These are phyloP conservation scores for Rhagoletis zephyria DNA, from an alignment of 1,140 invertebrate genomes.

Conservation along the genomic window DNA sequence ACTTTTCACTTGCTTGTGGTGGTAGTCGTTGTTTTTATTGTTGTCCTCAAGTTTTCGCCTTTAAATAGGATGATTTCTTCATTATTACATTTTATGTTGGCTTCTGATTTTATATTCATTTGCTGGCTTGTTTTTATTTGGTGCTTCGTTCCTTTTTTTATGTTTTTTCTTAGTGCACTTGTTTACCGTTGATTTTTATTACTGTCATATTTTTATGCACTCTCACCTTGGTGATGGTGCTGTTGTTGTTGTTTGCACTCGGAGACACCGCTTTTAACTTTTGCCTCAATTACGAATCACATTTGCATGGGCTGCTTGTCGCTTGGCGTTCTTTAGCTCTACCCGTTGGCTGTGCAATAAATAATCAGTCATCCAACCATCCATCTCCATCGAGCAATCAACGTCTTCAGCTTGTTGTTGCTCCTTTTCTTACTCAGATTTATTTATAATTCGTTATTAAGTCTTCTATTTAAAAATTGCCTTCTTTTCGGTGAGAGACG, in stretches of 20 bases:
- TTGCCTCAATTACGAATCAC: slow-evolving; percentile 24
- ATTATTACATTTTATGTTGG: neutral
- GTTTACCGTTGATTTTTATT: slow-evolving; percentile 43
- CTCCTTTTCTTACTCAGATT: neutral
- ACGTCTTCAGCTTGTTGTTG: neutral
- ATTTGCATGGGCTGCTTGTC: neutral
- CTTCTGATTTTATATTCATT: slow-evolving; percentile 10
- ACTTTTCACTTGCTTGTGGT: neutral
- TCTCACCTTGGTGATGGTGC: neutral
- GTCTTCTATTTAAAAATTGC: neutral
- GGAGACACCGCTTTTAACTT: neutral
- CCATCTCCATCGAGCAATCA: neutral
- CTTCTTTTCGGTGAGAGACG: neutral
- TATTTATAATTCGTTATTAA: neutral
- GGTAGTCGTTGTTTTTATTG: neutral
- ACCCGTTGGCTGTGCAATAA: too few species aligned
- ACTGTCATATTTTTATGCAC: slow-evolving; percentile 26
- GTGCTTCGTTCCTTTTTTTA: neutral
- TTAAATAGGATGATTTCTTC: slow-evolving; percentile 15
- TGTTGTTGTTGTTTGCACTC: slow-evolving; percentile 22
- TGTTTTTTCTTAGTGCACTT: neutral
- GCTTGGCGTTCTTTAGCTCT: neutral
- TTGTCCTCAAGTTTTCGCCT: neutral
- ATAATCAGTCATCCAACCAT: neutral
- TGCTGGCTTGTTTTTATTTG: neutral